Conservation (phyloP, 1,140 invertebrate species). For the Zaprionus africanus region DNA sequence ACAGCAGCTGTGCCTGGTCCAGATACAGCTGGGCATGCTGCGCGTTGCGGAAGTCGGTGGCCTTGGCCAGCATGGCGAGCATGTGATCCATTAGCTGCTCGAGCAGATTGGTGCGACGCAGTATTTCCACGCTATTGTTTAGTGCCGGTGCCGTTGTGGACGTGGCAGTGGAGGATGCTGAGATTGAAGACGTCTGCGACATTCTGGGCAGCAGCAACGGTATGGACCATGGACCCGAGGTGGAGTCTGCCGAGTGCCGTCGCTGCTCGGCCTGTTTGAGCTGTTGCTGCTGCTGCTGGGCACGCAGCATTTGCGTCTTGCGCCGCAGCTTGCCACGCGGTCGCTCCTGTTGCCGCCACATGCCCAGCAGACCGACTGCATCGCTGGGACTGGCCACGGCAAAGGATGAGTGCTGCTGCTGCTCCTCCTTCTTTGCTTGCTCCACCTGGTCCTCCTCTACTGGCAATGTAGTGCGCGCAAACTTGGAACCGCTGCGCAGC, state of each 20-base stretch:
- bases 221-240: conserved; percentile 73
- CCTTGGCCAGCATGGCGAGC: conserved; percentile 59
- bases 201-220: conserved; percentile 61
- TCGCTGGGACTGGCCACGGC: conserved; percentile 17
- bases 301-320: conserved; percentile 71
- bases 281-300: conserved; percentile 66
- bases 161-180: conserved; percentile 15
- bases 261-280: conserved; percentile 52
- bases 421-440: background rate
- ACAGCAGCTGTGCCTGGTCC: conserved; percentile 88
- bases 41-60: conserved; percentile 83
- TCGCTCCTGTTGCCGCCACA: conserved; percentile 67
- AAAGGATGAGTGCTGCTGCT: background rate
- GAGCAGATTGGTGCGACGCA: conserved; percentile 86
- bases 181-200: background rate
- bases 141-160: background rate
- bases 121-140: conserved; percentile 85
- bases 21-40: conserved; percentile 88
- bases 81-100: conserved; percentile 86
- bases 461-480: conserved; percentile 37
- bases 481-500: conserved; percentile 71
- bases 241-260: conserved; percentile 69
- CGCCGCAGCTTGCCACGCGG: conserved; percentile 59
- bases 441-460: background rate
- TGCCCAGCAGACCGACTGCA: conserved; percentile 63